Base-by-base conservation (phyloP, 2,888 invertebrate genomes). In the Ethmia dodecea region DNA sequence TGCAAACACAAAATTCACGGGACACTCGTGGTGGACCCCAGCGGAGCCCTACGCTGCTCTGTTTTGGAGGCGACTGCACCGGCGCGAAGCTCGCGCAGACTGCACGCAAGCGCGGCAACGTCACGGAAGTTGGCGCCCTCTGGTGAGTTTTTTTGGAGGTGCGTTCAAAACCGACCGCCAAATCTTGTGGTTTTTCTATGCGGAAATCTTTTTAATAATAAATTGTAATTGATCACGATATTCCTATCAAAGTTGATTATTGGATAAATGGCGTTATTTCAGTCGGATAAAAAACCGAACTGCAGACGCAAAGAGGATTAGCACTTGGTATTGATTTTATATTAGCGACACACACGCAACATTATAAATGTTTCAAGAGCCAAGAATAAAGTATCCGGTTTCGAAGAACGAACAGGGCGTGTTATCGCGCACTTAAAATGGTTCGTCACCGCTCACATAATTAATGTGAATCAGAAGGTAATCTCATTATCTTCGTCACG, bases 371-470 rank as follows among this genome's bases (percentile, higher is more conserved):
- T 26, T 6, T 26, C 10, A 12, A 26, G 11, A 11, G 26, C 37
- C 35, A 52, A 51, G 45, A 32, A 26, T 26, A 49, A 48, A 54
- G 45, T 52, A 52, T 49, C 40, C 50, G 40, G 40, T 44, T 51
- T 52, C 34, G 38, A 47, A 59, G 54, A 58, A 57, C 57, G 50
- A 46, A 37, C 44, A 58, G 61, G 75, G 69, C 68, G 74, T 79
- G 77, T 76, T 80, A 81, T 75, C 78, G 71, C 73, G 64, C 72
- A 75, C 74, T 71, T 66, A 65, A 76, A 72, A 76, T 74, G 71
- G 72, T 76, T 78, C 76, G 78, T 78, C 78, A 78, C 70, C 65
- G 72, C 64, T 75, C 81, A 80, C 76, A 76, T 81, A 81, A 79
- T 81, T 79, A 80, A 77, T 73, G 70, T 74, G 77, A 78, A 71